phyloP scores from a whole-genome alignment of 1,140 invertebrate genomes.

The Dendroctonus ponderosae region DNA sequence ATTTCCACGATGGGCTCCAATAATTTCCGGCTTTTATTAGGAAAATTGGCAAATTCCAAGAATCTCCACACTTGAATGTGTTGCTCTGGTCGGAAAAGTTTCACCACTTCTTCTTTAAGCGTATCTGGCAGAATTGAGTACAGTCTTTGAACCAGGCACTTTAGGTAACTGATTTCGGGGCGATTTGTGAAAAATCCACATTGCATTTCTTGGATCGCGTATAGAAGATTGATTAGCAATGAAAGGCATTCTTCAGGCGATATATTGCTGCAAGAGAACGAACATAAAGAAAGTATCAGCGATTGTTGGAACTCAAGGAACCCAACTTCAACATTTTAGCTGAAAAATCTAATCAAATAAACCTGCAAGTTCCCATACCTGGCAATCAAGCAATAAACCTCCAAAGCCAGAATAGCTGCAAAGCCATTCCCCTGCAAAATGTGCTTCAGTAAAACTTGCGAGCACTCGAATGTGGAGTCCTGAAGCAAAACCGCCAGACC shows the following conservation, averaged over 20 bases:
- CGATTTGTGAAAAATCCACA: slow-evolving; percentile 17
- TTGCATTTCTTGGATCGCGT: slow-evolving; percentile 5
- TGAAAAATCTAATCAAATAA: no score
- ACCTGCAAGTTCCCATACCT: no score
- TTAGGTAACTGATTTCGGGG: slow-evolving; percentile 14
- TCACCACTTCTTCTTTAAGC: slow-evolving; percentile 14
- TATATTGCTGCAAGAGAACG: slow-evolving; percentile 20
- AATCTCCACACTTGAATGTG: slow-evolving; percentile 18
- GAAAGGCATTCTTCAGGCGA: slow-evolving; percentile 1
- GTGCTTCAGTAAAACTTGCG: slow-evolving; percentile 8
- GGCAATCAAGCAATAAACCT: slow-evolving; percentile 9
- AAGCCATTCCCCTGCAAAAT: slow-evolving; percentile 18
- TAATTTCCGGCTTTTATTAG: background rate
- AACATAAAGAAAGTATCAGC: no score
- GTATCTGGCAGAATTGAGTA: slow-evolving; percentile 11
- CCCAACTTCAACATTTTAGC: no score
- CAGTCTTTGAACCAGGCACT: slow-evolving; percentile 14
- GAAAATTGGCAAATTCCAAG: slow-evolving; percentile 10
- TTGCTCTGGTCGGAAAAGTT: slow-evolving; percentile 9
- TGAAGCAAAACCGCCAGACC: slow-evolving; percentile 15
- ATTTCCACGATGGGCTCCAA: slow-evolving; percentile 10
- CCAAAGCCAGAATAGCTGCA: slow-evolving; percentile 5
- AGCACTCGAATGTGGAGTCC: background rate
- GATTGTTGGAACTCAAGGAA: no score
- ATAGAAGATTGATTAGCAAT: slow-evolving; percentile 18